Base-by-base conservation (phyloP, 2,113 vertebrate genomes). In the Ophiodon elongatus region DNA sequence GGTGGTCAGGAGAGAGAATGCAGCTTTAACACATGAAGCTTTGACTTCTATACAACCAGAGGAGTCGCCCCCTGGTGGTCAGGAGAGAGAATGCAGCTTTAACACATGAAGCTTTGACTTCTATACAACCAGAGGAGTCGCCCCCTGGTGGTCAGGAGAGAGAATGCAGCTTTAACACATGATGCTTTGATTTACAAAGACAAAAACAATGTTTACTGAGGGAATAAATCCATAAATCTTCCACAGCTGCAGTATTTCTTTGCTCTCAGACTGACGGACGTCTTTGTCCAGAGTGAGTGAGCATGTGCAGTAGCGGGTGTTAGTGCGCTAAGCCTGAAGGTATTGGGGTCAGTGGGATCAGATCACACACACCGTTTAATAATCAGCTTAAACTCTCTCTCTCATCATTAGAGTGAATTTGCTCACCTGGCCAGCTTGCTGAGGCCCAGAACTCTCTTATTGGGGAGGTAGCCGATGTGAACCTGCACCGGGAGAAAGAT, bases 381-480 rank as follows among this genome's bases (percentile, higher is more conserved):
- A 92, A 89, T 90, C 93, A 84, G 86, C 85, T 88, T 91, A 90
- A 82, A 79, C 35, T 23, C 47, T 31, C 23, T 4, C 33, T 73
- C 57, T 67, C 77, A 68, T 23, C 66, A 29, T 56, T 4, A n/a
- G 37, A 67, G 60, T 35, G 35, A 39, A 57, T 39, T 19, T 23
- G 85, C 97, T 96, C 94, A 99, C 98, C 98, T 97, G 21, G 98
- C 98, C 57, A 99, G 96, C 89, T 99, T 99, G 94, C 98, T 99
- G 95, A 99, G 98, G 45, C 98, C 98, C 57, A 99, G 97, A 2
- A 99, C 97, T 93, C 98, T 97, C 92, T 99, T 99, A 94, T 99
- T 99, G 50, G 98, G 98, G 47, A 99, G 97, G 93, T 99, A 99
- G 45, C 98, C 98, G 14, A 99, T 99, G 88, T 99, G 98, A 17